Evolutionary conservation across 2,888 invertebrate species (phyloP).

Genomic region (Lobophora halterata): DNA sequence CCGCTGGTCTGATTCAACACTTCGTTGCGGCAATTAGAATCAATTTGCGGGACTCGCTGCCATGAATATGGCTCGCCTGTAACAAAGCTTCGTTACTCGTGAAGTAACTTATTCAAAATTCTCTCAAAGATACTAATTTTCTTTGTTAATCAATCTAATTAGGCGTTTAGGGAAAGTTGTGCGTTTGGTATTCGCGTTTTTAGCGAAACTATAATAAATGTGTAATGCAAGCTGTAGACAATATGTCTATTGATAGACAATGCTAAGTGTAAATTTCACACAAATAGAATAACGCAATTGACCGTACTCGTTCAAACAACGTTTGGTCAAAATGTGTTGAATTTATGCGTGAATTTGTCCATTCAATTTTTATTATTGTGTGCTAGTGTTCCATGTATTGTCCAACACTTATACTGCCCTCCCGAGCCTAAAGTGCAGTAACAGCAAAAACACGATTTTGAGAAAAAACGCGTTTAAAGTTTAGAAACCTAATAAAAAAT

Average conservation of each 20-base stretch:
- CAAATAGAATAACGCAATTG: slow-evolving; percentile 58
- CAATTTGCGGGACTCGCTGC: slow-evolving; percentile 67
- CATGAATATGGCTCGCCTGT: slow-evolving; percentile 60
- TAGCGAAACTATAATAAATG: slow-evolving; percentile 21
- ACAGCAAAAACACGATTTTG: too few species aligned
- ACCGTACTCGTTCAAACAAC: too few species aligned
- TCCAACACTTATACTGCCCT: too few species aligned
- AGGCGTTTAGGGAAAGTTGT: slow-evolving; percentile 39
- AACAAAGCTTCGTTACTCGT: slow-evolving; percentile 66
- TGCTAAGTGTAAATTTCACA: slow-evolving; percentile 17
- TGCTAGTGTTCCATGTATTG: too few species aligned
- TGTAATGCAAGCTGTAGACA: slow-evolving; percentile 20
- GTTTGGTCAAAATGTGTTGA: too few species aligned
- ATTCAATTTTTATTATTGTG: too few species aligned
- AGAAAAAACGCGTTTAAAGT: too few species aligned
- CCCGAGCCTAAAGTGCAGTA: too few species aligned
- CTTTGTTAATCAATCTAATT: slow-evolving; percentile 43
- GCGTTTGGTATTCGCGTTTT: slow-evolving; percentile 20
- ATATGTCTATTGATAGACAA: slow-evolving; percentile 20
- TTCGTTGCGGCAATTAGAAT: slow-evolving; percentile 78
- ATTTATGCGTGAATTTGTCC: too few species aligned
- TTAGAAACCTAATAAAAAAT: too few species aligned
- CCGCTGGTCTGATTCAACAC: slow-evolving; percentile 74
- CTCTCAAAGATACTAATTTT: slow-evolving; percentile 42
- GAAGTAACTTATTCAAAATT: slow-evolving; percentile 55